Percentiles rank a stretch among this genome's conserved stretches.
Evolutionary conservation across 2,888 invertebrate species (phyloP).

Genomic region (Cataglyphis livida): DNA sequence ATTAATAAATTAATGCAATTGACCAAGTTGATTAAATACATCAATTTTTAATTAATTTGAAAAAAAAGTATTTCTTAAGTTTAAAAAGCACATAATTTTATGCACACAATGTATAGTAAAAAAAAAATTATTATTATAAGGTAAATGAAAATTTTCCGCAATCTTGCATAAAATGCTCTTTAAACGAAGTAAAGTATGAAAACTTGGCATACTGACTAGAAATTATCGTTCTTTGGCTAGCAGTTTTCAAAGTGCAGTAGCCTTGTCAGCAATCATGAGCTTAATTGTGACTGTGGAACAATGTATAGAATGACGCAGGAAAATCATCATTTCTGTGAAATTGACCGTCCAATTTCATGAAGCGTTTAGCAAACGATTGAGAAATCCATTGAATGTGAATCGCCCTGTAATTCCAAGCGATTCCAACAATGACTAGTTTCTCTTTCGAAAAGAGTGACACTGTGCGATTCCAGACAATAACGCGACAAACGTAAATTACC

Average conservation of each 20-base stretch:
- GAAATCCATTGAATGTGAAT: slow-evolving; percentile 52
- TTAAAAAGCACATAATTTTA: neutral
- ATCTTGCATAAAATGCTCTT: neutral
- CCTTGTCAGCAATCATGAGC: slow-evolving; percentile 37
- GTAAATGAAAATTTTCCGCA: neutral
- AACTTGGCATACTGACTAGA: neutral
- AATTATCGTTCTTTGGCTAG: slow-evolving; percentile 1
- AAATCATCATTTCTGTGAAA: slow-evolving; percentile 3
- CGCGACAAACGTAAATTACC: slow-evolving; percentile 74
- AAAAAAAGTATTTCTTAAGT: neutral
- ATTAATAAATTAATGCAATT: neutral
- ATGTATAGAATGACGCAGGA: slow-evolving; percentile 8
- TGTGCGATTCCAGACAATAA: slow-evolving; percentile 65
- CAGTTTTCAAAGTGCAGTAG: slow-evolving; percentile 26
- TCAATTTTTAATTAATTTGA: neutral
- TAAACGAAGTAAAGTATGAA: neutral
- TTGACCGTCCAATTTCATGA: slow-evolving; percentile 37
- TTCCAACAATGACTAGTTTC: slow-evolving; percentile 57
- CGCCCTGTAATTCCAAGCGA: slow-evolving; percentile 62
- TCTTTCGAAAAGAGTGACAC: slow-evolving; percentile 63
- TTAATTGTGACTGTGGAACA: slow-evolving; percentile 25
- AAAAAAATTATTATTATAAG: neutral
- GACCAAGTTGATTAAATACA: neutral
- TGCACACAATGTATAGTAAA: neutral
- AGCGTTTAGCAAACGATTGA: slow-evolving; percentile 58